These are phyloP conservation scores for Eurois occulta DNA, from an alignment of 2,888 invertebrate genomes.

Conservation along the genomic window DNA sequence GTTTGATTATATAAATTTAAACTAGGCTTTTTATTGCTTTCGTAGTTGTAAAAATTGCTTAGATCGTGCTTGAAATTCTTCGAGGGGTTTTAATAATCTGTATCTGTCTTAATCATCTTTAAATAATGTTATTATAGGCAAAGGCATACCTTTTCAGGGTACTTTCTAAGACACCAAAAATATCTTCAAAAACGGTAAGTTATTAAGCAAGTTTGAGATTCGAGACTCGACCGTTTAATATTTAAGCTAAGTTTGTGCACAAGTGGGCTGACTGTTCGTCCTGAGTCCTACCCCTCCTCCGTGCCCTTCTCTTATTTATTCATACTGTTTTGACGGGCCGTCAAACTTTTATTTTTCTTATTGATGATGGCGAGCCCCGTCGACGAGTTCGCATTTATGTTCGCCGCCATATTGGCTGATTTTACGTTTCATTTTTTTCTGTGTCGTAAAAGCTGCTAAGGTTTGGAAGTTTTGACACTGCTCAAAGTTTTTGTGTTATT, in stretches of 20 bases:
- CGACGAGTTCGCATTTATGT: constrained; percentile 39
- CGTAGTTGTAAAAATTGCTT: neutral
- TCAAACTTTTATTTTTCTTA: constrained; percentile 78
- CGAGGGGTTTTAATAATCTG: neutral
- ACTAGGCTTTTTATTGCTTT: neutral
- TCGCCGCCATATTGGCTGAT: constrained; percentile 37
- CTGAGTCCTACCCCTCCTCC: constrained; percentile 24
- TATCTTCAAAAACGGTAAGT: constrained; percentile 67
- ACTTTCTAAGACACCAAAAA: constrained; percentile 45
- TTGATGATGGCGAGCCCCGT: constrained; percentile 59
- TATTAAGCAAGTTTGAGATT: constrained; percentile 69
- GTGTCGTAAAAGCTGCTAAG: neutral
- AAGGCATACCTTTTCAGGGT: neutral
- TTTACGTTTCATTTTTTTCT: constrained; percentile 23
- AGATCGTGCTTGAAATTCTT: neutral
- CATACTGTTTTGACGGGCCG: constrained; percentile 80
- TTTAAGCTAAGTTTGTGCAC: constrained; percentile 74
- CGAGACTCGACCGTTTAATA: constrained; percentile 74
- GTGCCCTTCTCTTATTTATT: constrained; percentile 75
- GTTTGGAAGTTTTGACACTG: constrained; percentile 22
- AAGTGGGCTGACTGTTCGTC: constrained; percentile 63
- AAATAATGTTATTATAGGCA: neutral
- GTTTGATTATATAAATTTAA: neutral
- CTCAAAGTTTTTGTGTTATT: constrained; percentile 12
- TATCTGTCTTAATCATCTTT: neutral